A percentile compares a stretch with the other conserved stretches of the same genome.
Conservation (phyloP, 1,140 invertebrate genomes). For the Mesaphorura yosii region DNA sequence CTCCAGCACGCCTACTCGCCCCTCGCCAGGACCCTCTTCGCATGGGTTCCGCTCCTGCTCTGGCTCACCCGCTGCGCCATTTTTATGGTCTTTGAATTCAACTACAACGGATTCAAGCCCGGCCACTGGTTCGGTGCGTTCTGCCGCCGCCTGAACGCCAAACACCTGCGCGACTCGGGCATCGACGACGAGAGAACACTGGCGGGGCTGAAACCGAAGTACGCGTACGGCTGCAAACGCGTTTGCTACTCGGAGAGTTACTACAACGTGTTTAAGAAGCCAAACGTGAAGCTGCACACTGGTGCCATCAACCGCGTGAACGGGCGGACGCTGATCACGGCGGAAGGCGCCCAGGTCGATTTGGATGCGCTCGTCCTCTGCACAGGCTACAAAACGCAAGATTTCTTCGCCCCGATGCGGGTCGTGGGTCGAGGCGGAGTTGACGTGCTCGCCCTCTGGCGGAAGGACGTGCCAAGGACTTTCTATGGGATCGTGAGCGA, state of each 20-base stretch:
- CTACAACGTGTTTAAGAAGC: not conserved
- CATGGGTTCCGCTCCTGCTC: no score
- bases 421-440: slow-evolving; percentile 6
- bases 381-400: slow-evolving; percentile 14
- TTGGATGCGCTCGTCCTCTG: slow-evolving; percentile 14
- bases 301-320: not conserved
- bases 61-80: no score
- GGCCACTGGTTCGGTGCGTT: no score
- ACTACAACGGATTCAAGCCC: no score
- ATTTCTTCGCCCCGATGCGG: slow-evolving; percentile 18
- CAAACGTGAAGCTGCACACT: not conserved
- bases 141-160: no score
- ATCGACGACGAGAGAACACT: not conserved
- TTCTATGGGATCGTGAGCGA: slow-evolving; percentile 5
- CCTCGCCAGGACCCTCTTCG: no score
- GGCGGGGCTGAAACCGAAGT: not conserved
- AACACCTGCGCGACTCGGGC: no score
- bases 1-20: not conserved
- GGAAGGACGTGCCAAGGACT: not conserved
- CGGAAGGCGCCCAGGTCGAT: not conserved
- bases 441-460: slow-evolving; percentile 13
- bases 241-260: not conserved
- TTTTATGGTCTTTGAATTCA: no score
- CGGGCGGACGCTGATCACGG: not conserved
- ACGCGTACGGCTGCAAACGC: not conserved